Conservation (phyloP, 2,113 vertebrate species). For the Notothenia rossii region DNA sequence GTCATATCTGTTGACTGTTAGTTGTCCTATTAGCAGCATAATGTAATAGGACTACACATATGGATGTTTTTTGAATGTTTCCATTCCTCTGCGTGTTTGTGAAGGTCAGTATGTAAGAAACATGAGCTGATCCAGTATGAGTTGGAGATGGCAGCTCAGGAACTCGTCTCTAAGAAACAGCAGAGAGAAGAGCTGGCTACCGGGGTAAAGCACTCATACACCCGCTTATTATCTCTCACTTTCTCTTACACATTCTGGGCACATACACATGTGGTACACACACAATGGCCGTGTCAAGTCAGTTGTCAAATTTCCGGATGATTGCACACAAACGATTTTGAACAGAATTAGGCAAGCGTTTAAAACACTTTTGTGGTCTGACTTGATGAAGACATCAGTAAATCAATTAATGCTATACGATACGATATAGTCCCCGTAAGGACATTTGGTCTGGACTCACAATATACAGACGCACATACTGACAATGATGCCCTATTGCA, state of each 20-base stretch:
- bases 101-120: slow-evolving; percentile 93
- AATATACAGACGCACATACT: too few relatives aligned
- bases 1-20: neutral
- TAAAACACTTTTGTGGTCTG: neutral
- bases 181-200: slow-evolving; percentile 92
- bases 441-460: too few relatives aligned
- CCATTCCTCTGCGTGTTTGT: slow-evolving; percentile 14
- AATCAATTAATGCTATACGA: neutral
- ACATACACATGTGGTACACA: neutral
- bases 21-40: too few relatives aligned
- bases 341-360: neutral
- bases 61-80: neutral
- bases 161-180: slow-evolving; percentile 91
- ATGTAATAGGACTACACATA: neutral
- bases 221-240: neutral
- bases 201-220: slow-evolving; percentile 83
- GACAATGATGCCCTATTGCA: too few relatives aligned
- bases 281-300: neutral
- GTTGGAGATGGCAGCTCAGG: slow-evolving; percentile 90
- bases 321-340: neutral
- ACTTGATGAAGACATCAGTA: neutral
- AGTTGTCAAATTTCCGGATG: neutral
- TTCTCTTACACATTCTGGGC: neutral
- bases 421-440: too few relatives aligned
- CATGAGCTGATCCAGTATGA: slow-evolving; percentile 94